Evolutionary conservation across 1,140 invertebrate genomes (phyloP).

Genomic region (Capitella teleta): DNA sequence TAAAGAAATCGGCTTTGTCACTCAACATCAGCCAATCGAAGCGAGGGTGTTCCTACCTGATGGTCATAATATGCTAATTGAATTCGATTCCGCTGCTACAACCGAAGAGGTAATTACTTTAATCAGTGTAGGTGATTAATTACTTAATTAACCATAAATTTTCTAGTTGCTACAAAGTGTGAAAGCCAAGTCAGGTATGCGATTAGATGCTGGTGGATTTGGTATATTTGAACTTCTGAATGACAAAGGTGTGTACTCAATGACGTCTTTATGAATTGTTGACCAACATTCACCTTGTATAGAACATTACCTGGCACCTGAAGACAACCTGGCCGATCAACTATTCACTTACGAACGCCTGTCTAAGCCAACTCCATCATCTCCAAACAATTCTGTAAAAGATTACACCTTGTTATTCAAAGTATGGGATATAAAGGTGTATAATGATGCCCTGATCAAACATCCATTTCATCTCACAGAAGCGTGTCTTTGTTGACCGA

Average conservation of each 20-base stretch:
- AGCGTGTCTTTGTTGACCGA: constrained; percentile 79
- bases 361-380: not conserved
- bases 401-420: not conserved
- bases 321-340: not conserved
- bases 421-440: too few species aligned
- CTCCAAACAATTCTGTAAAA: not conserved
- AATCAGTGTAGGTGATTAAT: not conserved
- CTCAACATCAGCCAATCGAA: constrained; percentile 78
- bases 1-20: constrained; percentile 85
- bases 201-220: constrained; percentile 67
- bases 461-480: constrained; percentile 47
- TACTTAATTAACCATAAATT: not conserved
- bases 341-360: not conserved
- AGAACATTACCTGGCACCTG: not conserved
- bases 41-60: constrained; percentile 86
- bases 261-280: not conserved
- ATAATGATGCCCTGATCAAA: not conserved
- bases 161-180: constrained; percentile 66
- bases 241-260: constrained; percentile 18
- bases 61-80: constrained; percentile 84
- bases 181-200: constrained; percentile 82
- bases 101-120: constrained; percentile 55
- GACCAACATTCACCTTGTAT: not conserved
- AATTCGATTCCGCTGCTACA: constrained; percentile 87
- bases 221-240: constrained; percentile 70